Conservation (phyloP, 2,797 vertebrate genomes). For the Acanthopagrus latus region DNA sequence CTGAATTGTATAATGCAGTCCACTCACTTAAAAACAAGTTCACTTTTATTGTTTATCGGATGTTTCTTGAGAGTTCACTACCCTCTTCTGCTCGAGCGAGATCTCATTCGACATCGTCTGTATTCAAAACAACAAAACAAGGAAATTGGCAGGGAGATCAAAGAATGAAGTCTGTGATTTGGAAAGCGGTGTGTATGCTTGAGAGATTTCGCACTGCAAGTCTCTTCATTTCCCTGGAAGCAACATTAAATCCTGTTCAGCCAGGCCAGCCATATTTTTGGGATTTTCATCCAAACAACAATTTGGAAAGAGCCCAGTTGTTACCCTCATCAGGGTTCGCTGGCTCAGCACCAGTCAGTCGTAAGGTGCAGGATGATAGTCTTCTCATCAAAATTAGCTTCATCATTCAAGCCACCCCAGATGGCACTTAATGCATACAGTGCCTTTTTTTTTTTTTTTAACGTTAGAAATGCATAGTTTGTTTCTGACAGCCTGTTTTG, state of each 20-base stretch:
- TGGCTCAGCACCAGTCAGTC: slow-evolving; percentile 61
- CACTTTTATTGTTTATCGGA: slow-evolving; percentile 51
- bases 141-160: slow-evolving; percentile 77
- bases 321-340: slow-evolving; percentile 60
- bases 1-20: slow-evolving; percentile 2
- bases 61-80: slow-evolving; percentile 59
- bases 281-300: slow-evolving; percentile 74
- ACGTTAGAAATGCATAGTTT: slow-evolving; percentile 37
- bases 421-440: slow-evolving; percentile 64
- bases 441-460: slow-evolving; percentile 49
- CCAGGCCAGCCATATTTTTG: slow-evolving; percentile 69
- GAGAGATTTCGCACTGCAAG: slow-evolving; percentile 65
- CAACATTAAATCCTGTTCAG: slow-evolving; percentile 71
- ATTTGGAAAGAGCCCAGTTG: slow-evolving; percentile 73
- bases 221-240: slow-evolving; percentile 77
- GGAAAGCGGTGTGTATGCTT: slow-evolving; percentile 64
- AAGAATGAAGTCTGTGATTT: slow-evolving; percentile 71
- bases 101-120: slow-evolving; percentile 63
- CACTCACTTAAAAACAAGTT: slow-evolving; percentile 23
- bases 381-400: slow-evolving; percentile 71
- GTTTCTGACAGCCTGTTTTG: slow-evolving; percentile 42
- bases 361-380: slow-evolving; percentile 74
- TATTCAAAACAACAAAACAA: slow-evolving; percentile 77
- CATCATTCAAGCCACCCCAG: slow-evolving; percentile 62
- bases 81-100: slow-evolving; percentile 62